Base-by-base conservation (phyloP, 2,113 vertebrate genomes). In the Psilopsiagon aurifrons region DNA sequence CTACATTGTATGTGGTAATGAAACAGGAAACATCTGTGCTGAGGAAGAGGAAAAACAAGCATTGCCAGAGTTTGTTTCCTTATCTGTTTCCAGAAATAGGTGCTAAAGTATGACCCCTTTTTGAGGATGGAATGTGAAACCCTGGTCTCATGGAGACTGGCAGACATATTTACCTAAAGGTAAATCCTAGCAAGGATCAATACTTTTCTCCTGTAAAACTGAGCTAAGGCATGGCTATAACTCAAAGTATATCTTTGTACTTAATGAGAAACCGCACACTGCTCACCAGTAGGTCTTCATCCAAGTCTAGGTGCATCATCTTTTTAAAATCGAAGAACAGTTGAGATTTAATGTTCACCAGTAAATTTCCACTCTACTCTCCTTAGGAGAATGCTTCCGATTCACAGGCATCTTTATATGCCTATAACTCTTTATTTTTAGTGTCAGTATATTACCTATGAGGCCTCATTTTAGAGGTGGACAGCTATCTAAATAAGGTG, bases 251-350 rank as follows among this genome's bases (percentile, higher is more conserved):
- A 73, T 79, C 87, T 76, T 78, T 83, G 7, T 51, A 49, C 78
- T 91, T 97, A 93, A 95, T 93, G 87, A 95, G 89, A 83, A 96
- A 87, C 82, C 84, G 33, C 91, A 94, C 77, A 82, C 90, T 94
- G 87, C 91, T 94, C 93, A 83, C 87, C 82, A 80, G 57, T 90
- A 73, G 51, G 70, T 95, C 92, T 96, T 85, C 90, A 94, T 96
- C 84, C 39, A 29, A 85, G 74, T 60, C 84, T 49, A 44, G 69
- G 77, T 11, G 14, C 75, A 92, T 82, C 94, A 92, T 86, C 70
- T 92, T 94, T 95, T 84, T 76, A 94, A 95, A 95, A 90, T 95
- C 92, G 93, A 74, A 91, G 87, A 96, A 86, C 90, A 92, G 92
- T 83, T 88, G 87, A 96, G 82, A 94, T 95, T 91, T 96, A 94